A percentile compares a stretch with the other conserved stretches of the same genome.
These are phyloP conservation scores for Brachymystax lenok DNA, from an alignment of 2,797 vertebrate species.

Conservation along the genomic window DNA sequence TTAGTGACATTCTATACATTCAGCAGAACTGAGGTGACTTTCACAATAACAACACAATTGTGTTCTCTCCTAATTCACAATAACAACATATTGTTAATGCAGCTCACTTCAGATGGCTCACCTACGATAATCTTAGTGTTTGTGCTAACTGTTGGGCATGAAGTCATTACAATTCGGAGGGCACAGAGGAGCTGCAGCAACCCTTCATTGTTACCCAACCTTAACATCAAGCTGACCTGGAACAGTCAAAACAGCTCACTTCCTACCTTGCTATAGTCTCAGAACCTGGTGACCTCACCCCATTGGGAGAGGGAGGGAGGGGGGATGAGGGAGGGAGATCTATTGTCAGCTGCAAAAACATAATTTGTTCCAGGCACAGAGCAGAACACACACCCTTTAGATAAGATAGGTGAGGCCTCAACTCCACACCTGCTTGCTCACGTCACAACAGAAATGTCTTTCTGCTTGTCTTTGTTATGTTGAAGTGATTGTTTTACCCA, in stretches of 20 bases:
- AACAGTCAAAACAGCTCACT: slow-evolving; percentile 4
- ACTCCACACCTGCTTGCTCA: not conserved
- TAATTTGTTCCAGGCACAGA: not conserved
- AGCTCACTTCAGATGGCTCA: not conserved
- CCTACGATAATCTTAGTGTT: not conserved
- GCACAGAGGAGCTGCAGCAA: not conserved
- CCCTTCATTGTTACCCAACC: not conserved
- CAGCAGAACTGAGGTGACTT: not conserved
- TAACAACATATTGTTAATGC: not conserved
- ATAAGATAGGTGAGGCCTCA: not conserved
- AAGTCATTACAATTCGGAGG: not conserved
- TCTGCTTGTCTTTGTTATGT: not conserved
- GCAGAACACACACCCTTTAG: not conserved
- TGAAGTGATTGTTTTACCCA: not conserved
- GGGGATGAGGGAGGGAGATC: not conserved
- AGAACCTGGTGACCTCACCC: not conserved
- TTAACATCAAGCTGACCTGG: not conserved
- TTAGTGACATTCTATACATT: not conserved
- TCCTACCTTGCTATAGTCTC: slow-evolving; percentile 9
- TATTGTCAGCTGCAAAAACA: not conserved
- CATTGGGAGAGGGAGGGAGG: not conserved
- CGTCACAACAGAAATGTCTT: not conserved
- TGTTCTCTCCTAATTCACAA: not conserved
- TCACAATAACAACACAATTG: not conserved
- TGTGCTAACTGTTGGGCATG: not conserved